Percentiles rank a stretch among this genome's conserved stretches.
phyloP scores from a whole-genome alignment of 2,113 vertebrate genomes.

The Tachysurus fulvidraco region DNA sequence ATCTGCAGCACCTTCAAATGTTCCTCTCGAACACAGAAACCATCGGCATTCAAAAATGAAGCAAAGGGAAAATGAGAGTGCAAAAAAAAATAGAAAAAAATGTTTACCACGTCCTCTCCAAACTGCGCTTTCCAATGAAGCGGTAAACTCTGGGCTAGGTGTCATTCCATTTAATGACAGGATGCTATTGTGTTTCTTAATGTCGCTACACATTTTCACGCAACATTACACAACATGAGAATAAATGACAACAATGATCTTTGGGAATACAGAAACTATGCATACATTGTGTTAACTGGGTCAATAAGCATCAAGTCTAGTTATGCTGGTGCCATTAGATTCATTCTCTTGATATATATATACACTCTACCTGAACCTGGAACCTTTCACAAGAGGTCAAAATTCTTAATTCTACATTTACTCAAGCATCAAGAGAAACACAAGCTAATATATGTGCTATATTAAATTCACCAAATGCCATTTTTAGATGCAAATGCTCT shows the following conservation, averaged over 20 bases:
- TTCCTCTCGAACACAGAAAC: constrained; percentile 71
- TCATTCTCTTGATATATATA: background rate
- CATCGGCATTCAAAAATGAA: constrained; percentile 69
- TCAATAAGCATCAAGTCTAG: background rate
- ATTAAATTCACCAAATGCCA: no score
- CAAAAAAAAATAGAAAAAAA: background rate
- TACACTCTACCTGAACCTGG: background rate
- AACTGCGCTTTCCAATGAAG: constrained; percentile 30
- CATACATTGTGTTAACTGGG: background rate
- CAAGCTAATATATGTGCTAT: background rate
- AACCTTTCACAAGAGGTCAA: background rate
- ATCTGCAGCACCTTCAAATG: constrained; percentile 72
- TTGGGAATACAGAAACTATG: background rate
- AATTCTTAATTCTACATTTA: background rate
- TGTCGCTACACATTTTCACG: constrained; percentile 40
- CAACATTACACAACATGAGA: constrained; percentile 30
- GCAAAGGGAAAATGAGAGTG: constrained; percentile 16
- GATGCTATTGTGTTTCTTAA: constrained; percentile 39
- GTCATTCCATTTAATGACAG: constrained; percentile 45
- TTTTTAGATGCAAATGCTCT: background rate
- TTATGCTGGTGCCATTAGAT: background rate
- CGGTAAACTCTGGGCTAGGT: constrained; percentile 26
- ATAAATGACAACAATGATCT: background rate
- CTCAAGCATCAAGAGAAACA: background rate
- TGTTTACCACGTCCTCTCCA: constrained; percentile 10